phyloP scores from a whole-genome alignment of 2,113 vertebrate species.

The Peucedramus taeniatus region DNA sequence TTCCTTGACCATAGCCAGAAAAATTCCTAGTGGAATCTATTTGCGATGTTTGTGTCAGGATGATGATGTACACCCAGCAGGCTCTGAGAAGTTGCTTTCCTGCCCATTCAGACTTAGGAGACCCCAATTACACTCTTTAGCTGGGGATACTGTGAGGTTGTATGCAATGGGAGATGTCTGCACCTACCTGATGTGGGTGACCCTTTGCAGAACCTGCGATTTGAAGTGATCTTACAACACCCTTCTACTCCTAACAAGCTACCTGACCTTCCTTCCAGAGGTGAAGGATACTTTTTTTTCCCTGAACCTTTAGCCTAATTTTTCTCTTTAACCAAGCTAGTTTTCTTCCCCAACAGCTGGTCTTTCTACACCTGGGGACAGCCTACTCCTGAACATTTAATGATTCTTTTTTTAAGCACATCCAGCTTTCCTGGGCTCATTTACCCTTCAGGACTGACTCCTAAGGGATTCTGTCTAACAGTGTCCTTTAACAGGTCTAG shows the following conservation, averaged over 20 bases:
- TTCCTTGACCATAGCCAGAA: neutral
- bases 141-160: accelerated
- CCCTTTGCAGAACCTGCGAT: neutral
- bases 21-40: neutral
- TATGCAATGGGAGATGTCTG: neutral
- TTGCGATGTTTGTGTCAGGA: neutral
- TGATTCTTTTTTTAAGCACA: neutral
- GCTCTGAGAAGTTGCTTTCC: neutral
- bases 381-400: neutral
- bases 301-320: neutral
- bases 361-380: neutral
- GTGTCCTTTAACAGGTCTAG: neutral
- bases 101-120: neutral
- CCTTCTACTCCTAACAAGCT: neutral
- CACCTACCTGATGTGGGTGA: neutral
- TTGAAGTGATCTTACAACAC: neutral
- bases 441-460: neutral
- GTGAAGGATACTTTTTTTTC: neutral
- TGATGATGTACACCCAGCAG: neutral
- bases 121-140: neutral
- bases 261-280: neutral
- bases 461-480: neutral
- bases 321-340: neutral
- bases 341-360: accelerated
- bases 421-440: neutral